Base-by-base conservation (phyloP, 2,888 invertebrate genomes). In the Chydorus sphaericus region DNA sequence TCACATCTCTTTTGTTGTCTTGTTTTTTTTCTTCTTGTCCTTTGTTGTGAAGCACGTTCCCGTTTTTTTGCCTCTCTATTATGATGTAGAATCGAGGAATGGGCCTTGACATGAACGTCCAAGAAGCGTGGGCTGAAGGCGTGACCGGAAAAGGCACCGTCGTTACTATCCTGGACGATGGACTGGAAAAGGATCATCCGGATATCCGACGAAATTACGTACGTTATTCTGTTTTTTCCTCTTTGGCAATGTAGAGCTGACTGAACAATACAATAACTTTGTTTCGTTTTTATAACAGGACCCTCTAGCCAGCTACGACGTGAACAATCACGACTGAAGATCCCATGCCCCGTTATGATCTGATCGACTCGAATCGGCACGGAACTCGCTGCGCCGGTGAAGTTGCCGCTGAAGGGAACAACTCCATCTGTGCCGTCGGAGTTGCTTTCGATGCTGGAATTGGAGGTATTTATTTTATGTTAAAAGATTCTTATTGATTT, bases 301-400 rank as follows among this genome's bases (percentile, higher is more conserved):
- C 71, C 86, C 88, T 0, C 78, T 84, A 71, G 96, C 96, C 37
- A 94, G 94, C 36, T 96, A 90, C 70, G 97, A 97, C 73, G 94
- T 97, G 44, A 97, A 98, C 69, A 87, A 85, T 60, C 86, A 92
- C 68, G 97, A 98, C 70, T n/a, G 80, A 85, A 2, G 93, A 98
- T 71, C 97, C 97, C 1, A 92, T 90, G 80, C 97, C 97, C 1
- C 80, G 96, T 61, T 98, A 98, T 70, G 97, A 97, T 70, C 81
- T 90, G 77, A 83, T 90, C 55, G 94, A 97, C 73, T 93, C 94
- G 57, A 97, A 97, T 73, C 80, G 92, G 23, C 92, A 89, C 68
- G 89, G 90, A 3, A 97, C 96, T 5, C 75, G 96, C 56, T 96
- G 96, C 71, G 94, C 96, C 2, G 94, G 96, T 0, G 96, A 97